Base-by-base conservation (phyloP, 2,888 invertebrate genomes). In the Drosophila buzzatii region DNA sequence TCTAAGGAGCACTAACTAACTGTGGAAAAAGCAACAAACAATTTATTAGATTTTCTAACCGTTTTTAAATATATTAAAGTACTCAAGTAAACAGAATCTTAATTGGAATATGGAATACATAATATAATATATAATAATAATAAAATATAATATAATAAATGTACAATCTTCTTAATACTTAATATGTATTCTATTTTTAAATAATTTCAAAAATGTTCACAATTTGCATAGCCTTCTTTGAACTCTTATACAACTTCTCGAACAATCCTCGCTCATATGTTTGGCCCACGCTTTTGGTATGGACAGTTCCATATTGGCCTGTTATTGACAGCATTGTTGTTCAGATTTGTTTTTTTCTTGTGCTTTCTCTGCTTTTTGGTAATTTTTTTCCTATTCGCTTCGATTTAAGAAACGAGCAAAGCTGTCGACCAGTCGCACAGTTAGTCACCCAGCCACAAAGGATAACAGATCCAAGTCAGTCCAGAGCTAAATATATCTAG, bases 241-340 rank as follows among this genome's bases (percentile, higher is more conserved):
- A 16, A 7, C 2, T 7, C 37, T 16, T 6, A 39, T 16, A 16
- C 2, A 39, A 41, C 51, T 51, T 14, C 18, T 65, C 0, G 10
- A 42, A 4, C 70, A 0, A 6, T 58, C 60, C 63, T 72, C 83
- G 78, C 18, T 41, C 41, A 61, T 18, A 42, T 37, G 55, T 42
- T 14, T 55, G 20, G 52, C 45, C 55, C 65, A 70, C 55, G 69
- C 64, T 69, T 66, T 76, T 65, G 23, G 39, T 52, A 65, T 52
- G 71, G 73, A 59, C 59, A 71, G 70, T 52, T 78, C 67, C 74
- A 82, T 86, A 78, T 84, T 87, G 85, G 80, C 73, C 67, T 82
- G 73, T 73, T 87, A 85, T 87, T 85, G 85, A 84, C 85, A 85
- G 82, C 82, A 73, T 82, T 80, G 82, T 80, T 87, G 85, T 70